Base-by-base conservation (phyloP, 2,888 invertebrate genomes). In the Sarcophaga subvicina region DNA sequence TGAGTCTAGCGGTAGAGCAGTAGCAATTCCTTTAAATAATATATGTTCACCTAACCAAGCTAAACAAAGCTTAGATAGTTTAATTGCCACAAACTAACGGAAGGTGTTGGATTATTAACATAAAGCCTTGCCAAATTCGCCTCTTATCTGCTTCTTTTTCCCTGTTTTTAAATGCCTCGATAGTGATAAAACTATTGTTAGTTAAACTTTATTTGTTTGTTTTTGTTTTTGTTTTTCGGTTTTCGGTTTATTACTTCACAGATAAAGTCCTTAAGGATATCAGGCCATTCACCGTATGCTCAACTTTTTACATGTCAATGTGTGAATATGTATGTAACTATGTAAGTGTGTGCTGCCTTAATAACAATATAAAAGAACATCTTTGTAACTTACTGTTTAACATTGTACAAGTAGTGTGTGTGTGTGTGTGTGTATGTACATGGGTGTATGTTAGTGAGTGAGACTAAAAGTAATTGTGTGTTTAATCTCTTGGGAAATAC, bases 401-500 rank as follows among this genome's bases (percentile, higher is more conserved):
- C 37, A 37, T 37, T 37, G 37, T 37, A 8, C 8, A 37, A 8
- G 45, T 67, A 45, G 20, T 67, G 20, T 67, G 10, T 66, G 37
- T 27, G 17, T 45, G 37, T 12, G n/a, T 22, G 25, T n/a, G 49
- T 6, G 45, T 77, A 14, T 73, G 25, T 59, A 0, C 8, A 14
- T 59, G 20, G 59, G 37, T 27, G 4, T 20, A 59, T 27, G 66
- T 22, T 77, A 27, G 37, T 10, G 37, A 37, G 37, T 67, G 47
- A 4, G 20, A 69, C 67, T 77, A 22, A 77, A 59, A 20, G 62
- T 62, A 62, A 69, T 78, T 62, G 69, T 25, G 12, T 12, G 47
- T 25, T 69, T 62, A 78, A 78, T 78, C 78, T 70, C 49, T 47
- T 3, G 69, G 69, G 47, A 67, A 78, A 69, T 78, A 45, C 20